Conservation (phyloP, 1,140 invertebrate genomes). For the Drosophila tristis region DNA sequence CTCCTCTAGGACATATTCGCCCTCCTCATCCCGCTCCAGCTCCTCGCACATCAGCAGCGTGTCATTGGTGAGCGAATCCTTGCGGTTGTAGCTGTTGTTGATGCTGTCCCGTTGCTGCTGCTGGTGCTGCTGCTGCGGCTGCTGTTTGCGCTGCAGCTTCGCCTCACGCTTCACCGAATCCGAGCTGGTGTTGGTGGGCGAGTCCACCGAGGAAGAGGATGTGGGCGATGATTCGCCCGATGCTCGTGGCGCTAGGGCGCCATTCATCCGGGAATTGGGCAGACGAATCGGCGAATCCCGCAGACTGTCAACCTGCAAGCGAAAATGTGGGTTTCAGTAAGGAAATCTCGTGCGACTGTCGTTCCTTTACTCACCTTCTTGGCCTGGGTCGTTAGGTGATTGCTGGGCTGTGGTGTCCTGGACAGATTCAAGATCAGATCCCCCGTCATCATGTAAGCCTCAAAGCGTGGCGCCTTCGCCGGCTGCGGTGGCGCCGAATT, state of each 20-base stretch:
- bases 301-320: constrained; percentile 84
- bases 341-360: neutral
- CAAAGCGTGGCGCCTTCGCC: constrained; percentile 88
- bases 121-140: constrained; percentile 50
- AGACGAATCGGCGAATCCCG: constrained; percentile 83
- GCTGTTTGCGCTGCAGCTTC: constrained; percentile 52
- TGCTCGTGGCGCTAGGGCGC: constrained; percentile 85
- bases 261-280: constrained; percentile 65
- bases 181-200: constrained; percentile 74
- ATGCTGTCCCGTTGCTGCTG: constrained; percentile 73
- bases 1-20: constrained; percentile 43
- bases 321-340: neutral
- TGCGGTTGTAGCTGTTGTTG: constrained; percentile 78
- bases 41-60: constrained; percentile 77
- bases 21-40: constrained; percentile 71
- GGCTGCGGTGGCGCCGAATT: constrained; percentile 81
- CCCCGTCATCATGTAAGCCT: constrained; percentile 99
- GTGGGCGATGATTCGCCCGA: constrained; percentile 84
- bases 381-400: constrained; percentile 87
- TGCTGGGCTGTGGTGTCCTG: constrained; percentile 88
- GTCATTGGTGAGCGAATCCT: constrained; percentile 78
- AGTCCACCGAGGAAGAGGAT: constrained; percentile 85
- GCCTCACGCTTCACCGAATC: constrained; percentile 74
- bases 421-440: constrained; percentile 96
- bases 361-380: constrained; percentile 85